Base-by-base conservation (phyloP, 2,113 vertebrate genomes). In the Strix aluco region DNA sequence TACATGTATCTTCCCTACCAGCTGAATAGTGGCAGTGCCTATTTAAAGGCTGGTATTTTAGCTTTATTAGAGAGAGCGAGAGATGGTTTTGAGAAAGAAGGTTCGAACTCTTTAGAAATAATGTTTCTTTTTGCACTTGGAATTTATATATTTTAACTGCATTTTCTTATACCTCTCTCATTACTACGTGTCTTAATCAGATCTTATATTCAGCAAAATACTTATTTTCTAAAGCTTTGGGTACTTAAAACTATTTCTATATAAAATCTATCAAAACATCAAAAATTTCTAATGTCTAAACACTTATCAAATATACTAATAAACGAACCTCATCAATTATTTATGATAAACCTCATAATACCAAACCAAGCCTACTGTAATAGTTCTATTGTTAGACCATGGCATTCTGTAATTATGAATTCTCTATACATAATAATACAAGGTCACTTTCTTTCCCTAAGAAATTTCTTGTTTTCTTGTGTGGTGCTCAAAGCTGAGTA, bases 161-260 rank as follows among this genome's bases (percentile, higher is more conserved):
- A 61, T 95, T 96, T 94, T 95, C 84, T 79, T 94, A 87, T 89
- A 52, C 78, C 54, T 88, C 46, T 95, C 52, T 93, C 84, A 59
- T 93, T 83, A 44, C 57, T 78, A 15, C 0, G 1, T 96, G 72
- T 86, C 87, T 95, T 96, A 97, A 92, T 91, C 44, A 85, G 49
- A 82, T 87, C 71, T 79, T 95, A 26, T 66, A 61, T 46, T 72
- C 44, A 57, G 3, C 49, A 18, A 73, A 95, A 73, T 84, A 63
- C 70, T 96, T 96, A 94, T 95, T 96, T 93, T 92, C 85, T 97
- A 81, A 96, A 89, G 79, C 82, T 85, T 80, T 81, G 73, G 67
- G 62, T 94, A 90, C 67, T 79, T 88, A 42, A 89, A 87, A 74
- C 42, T 95, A 65, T 96, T 96, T 97, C 91, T 95, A 18, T 94